A percentile compares a stretch with the other conserved stretches of the same genome.
Evolutionary conservation across 1,140 invertebrate species (phyloP).

Genomic region (Zaprionus tsacasi): DNA sequence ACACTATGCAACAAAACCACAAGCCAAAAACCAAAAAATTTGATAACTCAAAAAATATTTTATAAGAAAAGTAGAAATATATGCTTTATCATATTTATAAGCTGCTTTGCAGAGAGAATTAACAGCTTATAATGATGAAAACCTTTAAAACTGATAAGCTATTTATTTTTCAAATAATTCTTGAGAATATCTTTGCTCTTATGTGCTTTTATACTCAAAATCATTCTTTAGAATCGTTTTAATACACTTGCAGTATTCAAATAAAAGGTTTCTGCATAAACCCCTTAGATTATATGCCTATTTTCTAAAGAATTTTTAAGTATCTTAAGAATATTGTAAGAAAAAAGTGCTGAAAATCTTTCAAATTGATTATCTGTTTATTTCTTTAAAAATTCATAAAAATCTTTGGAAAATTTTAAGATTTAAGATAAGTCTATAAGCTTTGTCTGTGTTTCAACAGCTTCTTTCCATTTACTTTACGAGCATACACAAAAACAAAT

Average conservation of each 20-base stretch:
- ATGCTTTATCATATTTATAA: neutral
- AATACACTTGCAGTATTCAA: no score
- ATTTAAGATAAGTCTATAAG: neutral
- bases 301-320: no score
- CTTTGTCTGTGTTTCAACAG: neutral
- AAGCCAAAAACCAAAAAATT: neutral
- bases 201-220: no score
- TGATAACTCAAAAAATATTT: neutral
- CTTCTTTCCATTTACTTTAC: neutral
- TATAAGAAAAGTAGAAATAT: neutral
- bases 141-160: neutral
- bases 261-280: no score
- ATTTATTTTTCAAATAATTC: neutral
- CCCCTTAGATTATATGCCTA: no score
- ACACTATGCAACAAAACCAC: slow-evolving; percentile 19
- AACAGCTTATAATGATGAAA: neutral
- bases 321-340: no score
- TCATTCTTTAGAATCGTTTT: no score
- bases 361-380: neutral
- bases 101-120: neutral
- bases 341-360: no score
- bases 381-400: neutral
- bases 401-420: neutral
- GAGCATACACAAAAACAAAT: neutral
- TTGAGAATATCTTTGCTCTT: neutral